Base-by-base conservation (phyloP, 2,888 invertebrate species). In the Tillus elongatus region DNA sequence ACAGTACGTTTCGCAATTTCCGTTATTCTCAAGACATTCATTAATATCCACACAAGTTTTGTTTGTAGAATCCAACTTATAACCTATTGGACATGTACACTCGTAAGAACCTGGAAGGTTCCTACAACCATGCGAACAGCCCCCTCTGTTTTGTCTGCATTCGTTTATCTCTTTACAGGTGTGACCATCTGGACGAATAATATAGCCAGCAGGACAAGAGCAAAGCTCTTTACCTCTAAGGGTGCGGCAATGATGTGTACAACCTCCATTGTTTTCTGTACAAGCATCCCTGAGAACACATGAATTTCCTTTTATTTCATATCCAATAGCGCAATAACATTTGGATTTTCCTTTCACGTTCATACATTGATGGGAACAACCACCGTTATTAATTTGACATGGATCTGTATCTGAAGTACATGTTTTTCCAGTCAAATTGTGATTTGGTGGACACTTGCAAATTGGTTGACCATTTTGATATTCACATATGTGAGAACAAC, bases 101-200 rank as follows among this genome's bases (percentile, higher is more conserved):
- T n/a, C n/a, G n/a, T n/a, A n/a, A n/a, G n/a, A n/a, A n/a, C n/a
- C n/a, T n/a, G n/a, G n/a, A n/a, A n/a, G n/a, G n/a, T n/a, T n/a
- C n/a, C n/a, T n/a, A 51, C 82, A 82, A 12, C 68, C 66, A 39
- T 80, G 79, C 3, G 73, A 71, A 54, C 82, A 82, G 16, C 73
- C 74, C 1, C 75, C 77, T 42, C 77, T 74, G 36, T 69, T 67
- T 1, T 58, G 48, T 4, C 60, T 57, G 46, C 82, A 82, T 36
- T 75, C 75, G 52, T 78, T 71, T 4, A 75, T 60, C 54, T 73
- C 71, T 15, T 55, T 58, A 43, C 70, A 71, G 24, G 71, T 70
- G 33, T 47, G 46, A 31, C 56, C 56, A 36, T 68, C 69, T 0
- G 59, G 63, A 8, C 56, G 49, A 4, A 73, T 48, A 9, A 63